Conservation (phyloP, 2,797 vertebrate species). For the Gymnoscopelus microlampas region DNA sequence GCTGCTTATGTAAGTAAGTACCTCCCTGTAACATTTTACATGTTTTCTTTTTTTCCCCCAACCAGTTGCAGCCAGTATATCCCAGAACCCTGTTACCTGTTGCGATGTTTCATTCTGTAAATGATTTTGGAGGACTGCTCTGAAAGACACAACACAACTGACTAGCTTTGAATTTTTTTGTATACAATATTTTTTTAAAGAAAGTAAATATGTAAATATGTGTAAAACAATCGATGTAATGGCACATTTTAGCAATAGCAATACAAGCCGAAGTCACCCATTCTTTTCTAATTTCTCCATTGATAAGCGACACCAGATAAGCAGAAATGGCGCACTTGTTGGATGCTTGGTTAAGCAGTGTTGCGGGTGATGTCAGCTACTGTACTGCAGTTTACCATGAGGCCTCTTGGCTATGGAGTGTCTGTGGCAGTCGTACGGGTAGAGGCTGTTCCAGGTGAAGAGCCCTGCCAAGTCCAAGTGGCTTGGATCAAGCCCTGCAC, state of each 20-base stretch:
- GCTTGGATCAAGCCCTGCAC: constrained; percentile 76
- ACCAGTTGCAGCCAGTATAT: constrained; percentile 21
- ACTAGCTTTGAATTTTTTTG: not conserved
- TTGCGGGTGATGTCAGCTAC: constrained; percentile 63
- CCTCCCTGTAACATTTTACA: constrained; percentile 17
- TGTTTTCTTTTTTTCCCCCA: constrained; percentile 17
- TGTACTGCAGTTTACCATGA: constrained; percentile 58
- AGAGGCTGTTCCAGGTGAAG: constrained; percentile 74
- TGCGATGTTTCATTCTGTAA: not conserved
- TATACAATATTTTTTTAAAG: constrained; percentile 13
- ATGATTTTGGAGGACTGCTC: not conserved
- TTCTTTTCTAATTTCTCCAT: constrained; percentile 43
- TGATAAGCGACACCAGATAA: constrained; percentile 43
- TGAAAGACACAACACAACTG: not conserved
- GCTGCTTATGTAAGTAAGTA: constrained; percentile 49
- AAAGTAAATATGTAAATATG: constrained; percentile 1
- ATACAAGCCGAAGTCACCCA: not conserved
- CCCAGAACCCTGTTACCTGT: not conserved
- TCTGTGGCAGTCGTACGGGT: constrained; percentile 68
- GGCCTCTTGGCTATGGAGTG: constrained; percentile 61
- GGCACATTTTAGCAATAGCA: not conserved
- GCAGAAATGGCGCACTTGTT: constrained; percentile 10
- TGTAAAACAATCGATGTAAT: constrained; percentile 24
- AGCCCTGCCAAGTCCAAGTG: constrained; percentile 81
- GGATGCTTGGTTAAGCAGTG: constrained; percentile 39